Conservation (phyloP, 2,113 vertebrate genomes). For the Myiozetetes cayanensis region DNA sequence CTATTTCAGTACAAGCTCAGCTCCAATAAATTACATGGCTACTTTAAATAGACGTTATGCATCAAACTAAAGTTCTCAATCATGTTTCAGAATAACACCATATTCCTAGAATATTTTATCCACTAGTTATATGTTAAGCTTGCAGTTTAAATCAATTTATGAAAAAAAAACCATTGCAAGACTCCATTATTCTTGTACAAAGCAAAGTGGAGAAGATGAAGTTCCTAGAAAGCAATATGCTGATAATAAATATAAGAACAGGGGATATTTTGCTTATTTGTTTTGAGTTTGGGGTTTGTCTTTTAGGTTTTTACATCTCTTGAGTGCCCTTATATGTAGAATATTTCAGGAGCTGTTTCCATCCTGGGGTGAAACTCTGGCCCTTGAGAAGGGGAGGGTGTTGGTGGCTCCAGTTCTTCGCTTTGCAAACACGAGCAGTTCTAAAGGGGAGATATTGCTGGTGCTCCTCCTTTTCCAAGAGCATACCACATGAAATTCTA, state of each 20-base stretch:
- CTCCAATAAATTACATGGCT: background rate
- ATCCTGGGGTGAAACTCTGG: background rate
- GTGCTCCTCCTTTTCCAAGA: background rate
- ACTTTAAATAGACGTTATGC: conserved; percentile 8
- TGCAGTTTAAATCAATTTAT: background rate
- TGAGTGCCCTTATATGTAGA: background rate
- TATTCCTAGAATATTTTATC: background rate
- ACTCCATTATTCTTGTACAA: background rate
- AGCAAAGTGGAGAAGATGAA: background rate
- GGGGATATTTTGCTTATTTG: background rate
- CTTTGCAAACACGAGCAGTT: background rate
- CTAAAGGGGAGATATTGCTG: background rate
- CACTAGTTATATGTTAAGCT: background rate
- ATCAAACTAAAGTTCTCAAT: background rate
- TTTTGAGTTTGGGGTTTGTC: background rate
- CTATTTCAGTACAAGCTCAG: background rate
- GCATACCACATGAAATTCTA: background rate
- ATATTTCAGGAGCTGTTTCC: background rate
- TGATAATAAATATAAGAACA: background rate
- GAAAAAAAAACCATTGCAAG: background rate
- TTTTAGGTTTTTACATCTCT: background rate
- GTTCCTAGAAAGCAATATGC: background rate
- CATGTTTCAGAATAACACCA: background rate
- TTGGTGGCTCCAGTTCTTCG: background rate
- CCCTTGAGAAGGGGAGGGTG: background rate